These are phyloP conservation scores for Micromys minutus DNA, from an alignment of 2,113 vertebrate species.

Conservation along the genomic window DNA sequence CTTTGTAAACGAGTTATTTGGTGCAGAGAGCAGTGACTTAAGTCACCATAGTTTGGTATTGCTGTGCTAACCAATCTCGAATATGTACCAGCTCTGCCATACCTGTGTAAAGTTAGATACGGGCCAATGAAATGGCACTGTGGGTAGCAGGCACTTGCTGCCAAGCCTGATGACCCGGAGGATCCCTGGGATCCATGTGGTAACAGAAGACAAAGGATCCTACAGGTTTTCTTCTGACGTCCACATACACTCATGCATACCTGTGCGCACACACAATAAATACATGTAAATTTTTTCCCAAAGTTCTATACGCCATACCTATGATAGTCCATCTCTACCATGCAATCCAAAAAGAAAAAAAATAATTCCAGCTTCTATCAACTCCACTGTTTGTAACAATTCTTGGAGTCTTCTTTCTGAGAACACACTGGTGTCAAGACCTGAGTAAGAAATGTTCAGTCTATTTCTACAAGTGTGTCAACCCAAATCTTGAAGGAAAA, in stretches of 20 bases:
- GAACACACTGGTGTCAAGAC: background rate
- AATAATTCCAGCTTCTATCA: background rate
- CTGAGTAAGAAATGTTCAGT: background rate
- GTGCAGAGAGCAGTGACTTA: background rate
- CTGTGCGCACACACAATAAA: background rate
- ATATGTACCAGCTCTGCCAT: background rate
- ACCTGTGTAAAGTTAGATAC: background rate
- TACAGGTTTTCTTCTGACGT: background rate
- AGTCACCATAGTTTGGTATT: background rate
- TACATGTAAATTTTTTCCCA: background rate
- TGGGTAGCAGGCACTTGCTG: background rate
- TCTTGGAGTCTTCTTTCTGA: background rate
- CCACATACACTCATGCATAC: background rate
- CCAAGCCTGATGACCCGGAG: too few relatives aligned
- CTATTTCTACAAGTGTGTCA: conserved; percentile 39
- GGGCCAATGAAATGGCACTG: background rate
- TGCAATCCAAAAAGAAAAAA: background rate
- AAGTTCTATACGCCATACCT: background rate
- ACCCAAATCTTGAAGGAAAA: background rate
- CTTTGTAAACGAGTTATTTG: conserved; percentile 23
- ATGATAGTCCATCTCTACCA: background rate
- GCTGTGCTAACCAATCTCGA: background rate
- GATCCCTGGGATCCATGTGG: background rate
- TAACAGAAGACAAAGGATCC: background rate
- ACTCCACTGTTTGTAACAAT: background rate